Evolutionary conservation across 2,888 invertebrate genomes (phyloP), one percentile per base, ranked within the genome.

Genomic region (Aporophyla nigra): DNA sequence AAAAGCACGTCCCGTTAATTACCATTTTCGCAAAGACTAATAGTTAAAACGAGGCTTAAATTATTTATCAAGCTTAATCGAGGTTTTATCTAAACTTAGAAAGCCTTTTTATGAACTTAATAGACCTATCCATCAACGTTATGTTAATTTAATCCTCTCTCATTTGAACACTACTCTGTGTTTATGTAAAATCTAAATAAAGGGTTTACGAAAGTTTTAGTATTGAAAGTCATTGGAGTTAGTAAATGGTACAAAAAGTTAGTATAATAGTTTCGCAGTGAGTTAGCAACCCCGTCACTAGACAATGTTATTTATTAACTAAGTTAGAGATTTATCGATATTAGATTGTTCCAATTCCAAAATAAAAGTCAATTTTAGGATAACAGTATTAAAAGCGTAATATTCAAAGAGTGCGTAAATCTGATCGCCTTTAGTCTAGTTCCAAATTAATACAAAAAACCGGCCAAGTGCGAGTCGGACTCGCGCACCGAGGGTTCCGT

Each of bases 161-260:
- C 10, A 46, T 46, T 46, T 46, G 2, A 46, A 46, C 43, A 46
- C 43, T 46, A 46, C 43, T 46, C 43, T 46, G 43, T 10, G 16
- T n/a, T 21, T 10, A n/a, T n/a, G 4, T 40, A 12, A 40, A n/a
- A 54, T n/a, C n/a, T 40, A 40, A 16, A 10, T 40, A 40, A 16
- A 10, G 65, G 40, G 14, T 66, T 46, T 21, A 71, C n/a, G 14
- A 53, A 51, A 5, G 5, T n/a, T 24, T 58, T 56, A 16, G 5
- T n/a, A 19, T 19, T 74, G 74, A 68, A 68, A 80, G 62, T 54
- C 40, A 24, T 54, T 49, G 27, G 53, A 66, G 66, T 53, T 24
- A n/a, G 16, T 68, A n/a, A 54, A 33, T 7, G 43, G 43, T 10
- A 46, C 12, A 46, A 46, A 10, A 46, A 46, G 10, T 46, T 46